Conservation (phyloP, 2,797 vertebrate genomes). For the Gobio occitaniae region DNA sequence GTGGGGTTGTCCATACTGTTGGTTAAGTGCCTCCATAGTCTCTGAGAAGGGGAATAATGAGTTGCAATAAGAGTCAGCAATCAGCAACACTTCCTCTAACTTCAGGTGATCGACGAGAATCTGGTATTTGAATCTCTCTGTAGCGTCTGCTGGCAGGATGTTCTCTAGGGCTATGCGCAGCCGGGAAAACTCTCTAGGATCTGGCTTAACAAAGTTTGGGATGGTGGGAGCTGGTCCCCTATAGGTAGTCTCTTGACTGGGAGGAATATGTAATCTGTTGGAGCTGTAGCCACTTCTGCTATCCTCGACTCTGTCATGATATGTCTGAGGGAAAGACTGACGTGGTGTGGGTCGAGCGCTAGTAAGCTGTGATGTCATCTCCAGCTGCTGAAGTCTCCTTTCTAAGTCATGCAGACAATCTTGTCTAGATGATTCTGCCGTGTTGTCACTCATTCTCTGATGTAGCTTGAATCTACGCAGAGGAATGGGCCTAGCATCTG, state of each 20-base stretch:
- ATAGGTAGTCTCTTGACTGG: not conserved
- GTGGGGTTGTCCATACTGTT: too few species aligned
- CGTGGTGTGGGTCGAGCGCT: too few species aligned
- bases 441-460: not conserved
- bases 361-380: too few species aligned
- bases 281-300: not conserved
- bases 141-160: not conserved
- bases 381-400: not conserved
- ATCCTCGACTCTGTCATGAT: too few species aligned
- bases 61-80: too few species aligned
- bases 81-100: too few species aligned
- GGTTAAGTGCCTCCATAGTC: too few species aligned
- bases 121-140: too few species aligned
- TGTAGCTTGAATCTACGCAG: not conserved
- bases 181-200: not conserved
- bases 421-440: too few species aligned
- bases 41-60: too few species aligned
- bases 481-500: not conserved
- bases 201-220: not conserved
- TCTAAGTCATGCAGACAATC: not conserved
- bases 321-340: too few species aligned
- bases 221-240: not conserved
- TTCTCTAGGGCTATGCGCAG: not conserved
- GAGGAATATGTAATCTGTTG: not conserved
- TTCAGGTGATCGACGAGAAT: too few species aligned